These are phyloP conservation scores for Ectobius pallidus DNA, from an alignment of 2,888 invertebrate species.

Conservation along the genomic window DNA sequence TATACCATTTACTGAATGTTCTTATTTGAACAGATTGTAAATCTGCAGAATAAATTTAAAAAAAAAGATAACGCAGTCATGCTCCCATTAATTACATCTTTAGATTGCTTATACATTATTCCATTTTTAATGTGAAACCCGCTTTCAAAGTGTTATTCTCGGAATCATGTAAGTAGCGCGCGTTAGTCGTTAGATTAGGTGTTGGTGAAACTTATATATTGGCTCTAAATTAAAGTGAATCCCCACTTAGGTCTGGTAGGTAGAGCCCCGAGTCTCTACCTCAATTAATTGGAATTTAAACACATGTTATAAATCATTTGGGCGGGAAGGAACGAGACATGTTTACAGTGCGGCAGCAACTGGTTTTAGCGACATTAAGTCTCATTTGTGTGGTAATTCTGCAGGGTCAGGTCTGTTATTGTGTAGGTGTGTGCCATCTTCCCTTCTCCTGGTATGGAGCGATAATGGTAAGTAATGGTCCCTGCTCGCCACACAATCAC, in stretches of 20 bases:
- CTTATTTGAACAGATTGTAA: too few species aligned
- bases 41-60: too few species aligned
- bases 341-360: neutral
- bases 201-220: neutral
- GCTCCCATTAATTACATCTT: too few species aligned
- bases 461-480: slow-evolving; percentile 19
- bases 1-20: too few species aligned
- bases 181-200: too few species aligned
- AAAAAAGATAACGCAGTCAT: too few species aligned
- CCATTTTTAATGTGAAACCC: too few species aligned
- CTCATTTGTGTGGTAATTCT: slow-evolving; percentile 7
- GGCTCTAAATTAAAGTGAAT: neutral
- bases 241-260: neutral
- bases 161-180: too few species aligned
- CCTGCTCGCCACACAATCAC: neutral
- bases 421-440: neutral
- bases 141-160: too few species aligned
- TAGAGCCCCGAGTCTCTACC: neutral
- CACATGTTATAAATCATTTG: neutral
- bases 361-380: slow-evolving; percentile 12
- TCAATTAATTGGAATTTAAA: slow-evolving; percentile 6
- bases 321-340: neutral
- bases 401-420: neutral
- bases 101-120: too few species aligned
- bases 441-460: neutral